Conservation (phyloP, 1,140 invertebrate species). For the Cardiocondyla obscurior region DNA sequence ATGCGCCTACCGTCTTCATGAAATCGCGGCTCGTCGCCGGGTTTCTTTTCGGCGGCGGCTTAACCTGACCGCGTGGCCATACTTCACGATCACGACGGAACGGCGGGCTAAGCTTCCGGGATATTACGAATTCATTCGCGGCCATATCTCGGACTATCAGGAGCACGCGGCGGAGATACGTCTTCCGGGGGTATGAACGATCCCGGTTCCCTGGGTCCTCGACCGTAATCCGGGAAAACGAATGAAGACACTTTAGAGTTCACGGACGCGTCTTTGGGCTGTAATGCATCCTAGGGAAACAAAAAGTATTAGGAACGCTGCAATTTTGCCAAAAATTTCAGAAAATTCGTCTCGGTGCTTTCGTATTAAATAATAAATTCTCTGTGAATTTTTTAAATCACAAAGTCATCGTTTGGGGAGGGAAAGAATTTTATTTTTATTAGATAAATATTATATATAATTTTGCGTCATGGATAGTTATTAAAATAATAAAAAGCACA, state of each 20-base stretch:
- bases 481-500: neutral
- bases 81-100: constrained; percentile 15
- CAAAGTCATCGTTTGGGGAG: neutral
- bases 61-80: constrained; percentile 15
- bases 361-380: neutral
- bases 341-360: neutral
- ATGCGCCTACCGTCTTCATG: neutral
- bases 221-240: constrained; percentile 23
- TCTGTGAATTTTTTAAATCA: neutral
- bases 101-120: constrained; percentile 26
- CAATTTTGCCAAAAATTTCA: neutral
- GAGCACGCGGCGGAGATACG: constrained; percentile 12
- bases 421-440: neutral
- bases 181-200: constrained; percentile 3
- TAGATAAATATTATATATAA: neutral
- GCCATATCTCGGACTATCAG: constrained; percentile 40
- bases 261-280: neutral
- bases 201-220: neutral
- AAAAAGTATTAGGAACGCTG: neutral
- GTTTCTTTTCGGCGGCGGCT: neutral
- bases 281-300: neutral
- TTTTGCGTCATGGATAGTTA: neutral
- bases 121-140: constrained; percentile 56
- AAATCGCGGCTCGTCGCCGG: neutral
- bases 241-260: constrained; percentile 23